Conservation (phyloP, 1,140 invertebrate genomes). For the Octopus bimaculoides region DNA sequence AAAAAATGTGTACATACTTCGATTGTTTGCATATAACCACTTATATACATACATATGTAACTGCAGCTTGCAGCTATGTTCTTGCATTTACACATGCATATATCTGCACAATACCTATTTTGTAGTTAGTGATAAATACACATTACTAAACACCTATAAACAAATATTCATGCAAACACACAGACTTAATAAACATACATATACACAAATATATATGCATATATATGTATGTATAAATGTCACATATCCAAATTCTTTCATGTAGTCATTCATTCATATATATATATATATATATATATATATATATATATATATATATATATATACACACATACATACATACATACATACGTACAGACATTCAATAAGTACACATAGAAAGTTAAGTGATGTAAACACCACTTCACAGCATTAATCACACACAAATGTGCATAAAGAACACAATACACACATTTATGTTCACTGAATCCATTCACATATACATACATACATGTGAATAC, state of each 20-base stretch:
- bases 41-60: no score
- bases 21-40: no score
- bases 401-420: background rate
- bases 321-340: background rate
- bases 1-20: no score
- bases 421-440: background rate
- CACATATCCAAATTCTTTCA: background rate
- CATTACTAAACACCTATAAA: no score
- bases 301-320: background rate
- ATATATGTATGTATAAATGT: background rate
- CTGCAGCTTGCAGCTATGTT: no score
- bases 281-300: background rate
- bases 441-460: background rate
- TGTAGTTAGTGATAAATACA: no score
- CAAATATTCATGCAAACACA: no score
- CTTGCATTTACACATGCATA: no score
- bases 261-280: background rate
- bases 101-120: no score
- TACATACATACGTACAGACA: background rate
- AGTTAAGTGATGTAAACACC: no score
- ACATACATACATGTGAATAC: background rate
- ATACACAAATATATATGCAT: background rate
- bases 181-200: background rate
- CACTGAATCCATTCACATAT: background rate
- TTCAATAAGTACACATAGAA: background rate